Conservation (phyloP, 2,888 invertebrate genomes). For the Phlogophora meticulosa region DNA sequence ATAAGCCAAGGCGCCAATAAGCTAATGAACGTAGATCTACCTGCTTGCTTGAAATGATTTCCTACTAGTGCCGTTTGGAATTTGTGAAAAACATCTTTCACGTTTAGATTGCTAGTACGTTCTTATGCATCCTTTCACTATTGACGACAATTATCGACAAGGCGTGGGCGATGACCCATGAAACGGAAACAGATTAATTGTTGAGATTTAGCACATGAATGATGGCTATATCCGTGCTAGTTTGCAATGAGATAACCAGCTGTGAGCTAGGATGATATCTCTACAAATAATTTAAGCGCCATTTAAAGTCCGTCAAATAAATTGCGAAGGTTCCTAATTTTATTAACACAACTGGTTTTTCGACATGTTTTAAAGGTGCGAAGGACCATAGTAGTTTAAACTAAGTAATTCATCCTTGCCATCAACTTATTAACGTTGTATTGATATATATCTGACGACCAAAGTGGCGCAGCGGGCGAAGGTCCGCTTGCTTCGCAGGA, state of each 20-base stretch:
- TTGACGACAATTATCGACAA: slow-evolving; percentile 6
- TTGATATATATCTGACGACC: no score
- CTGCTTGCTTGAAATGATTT: not conserved
- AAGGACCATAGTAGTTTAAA: not conserved
- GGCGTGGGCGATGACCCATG: slow-evolving; percentile 34
- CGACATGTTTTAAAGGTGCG: not conserved
- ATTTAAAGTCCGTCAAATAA: slow-evolving; percentile 2
- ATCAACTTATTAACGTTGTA: not conserved
- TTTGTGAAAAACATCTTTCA: not conserved
- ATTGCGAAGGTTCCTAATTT: not conserved
- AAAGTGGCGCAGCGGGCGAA: no score
- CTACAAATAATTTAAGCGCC: not conserved
- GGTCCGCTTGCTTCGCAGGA: no score
- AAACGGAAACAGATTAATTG: slow-evolving; percentile 47
- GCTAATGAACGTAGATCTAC: not conserved
- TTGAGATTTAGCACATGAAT: slow-evolving; percentile 49
- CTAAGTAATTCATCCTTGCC: not conserved
- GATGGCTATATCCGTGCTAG: slow-evolving; percentile 59
- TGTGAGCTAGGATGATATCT: slow-evolving; percentile 7
- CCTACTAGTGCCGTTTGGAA: not conserved
- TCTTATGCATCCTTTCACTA: slow-evolving; percentile 8
- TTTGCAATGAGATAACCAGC: slow-evolving; percentile 48
- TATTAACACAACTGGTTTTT: not conserved
- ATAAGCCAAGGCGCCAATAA: not conserved
- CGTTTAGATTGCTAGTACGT: not conserved